Evolutionary conservation across 2,888 invertebrate genomes (phyloP).

Genomic region (Clitarchus hookeri): DNA sequence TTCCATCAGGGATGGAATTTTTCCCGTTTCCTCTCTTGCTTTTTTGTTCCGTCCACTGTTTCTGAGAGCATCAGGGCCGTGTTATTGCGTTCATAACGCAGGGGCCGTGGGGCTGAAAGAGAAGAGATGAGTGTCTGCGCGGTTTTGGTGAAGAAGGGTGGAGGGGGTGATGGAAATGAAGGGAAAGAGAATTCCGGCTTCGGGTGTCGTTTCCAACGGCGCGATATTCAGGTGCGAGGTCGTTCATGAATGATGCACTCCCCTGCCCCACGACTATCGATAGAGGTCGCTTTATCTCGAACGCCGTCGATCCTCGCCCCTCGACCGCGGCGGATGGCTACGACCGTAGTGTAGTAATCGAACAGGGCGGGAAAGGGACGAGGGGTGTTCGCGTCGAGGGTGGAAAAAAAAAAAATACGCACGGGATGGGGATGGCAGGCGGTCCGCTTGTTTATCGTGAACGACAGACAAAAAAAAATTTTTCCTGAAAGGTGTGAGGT

Average conservation of each 20-base stretch:
- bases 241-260: slow-evolving; percentile 14
- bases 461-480: neutral
- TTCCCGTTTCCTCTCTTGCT: neutral
- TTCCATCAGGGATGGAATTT: neutral
- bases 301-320: neutral
- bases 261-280: slow-evolving; percentile 1
- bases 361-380: neutral
- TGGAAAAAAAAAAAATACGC: too few relatives aligned
- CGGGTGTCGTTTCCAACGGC: slow-evolving; percentile 2
- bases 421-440: neutral
- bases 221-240: neutral
- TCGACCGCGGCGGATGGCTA: neutral
- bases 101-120: neutral
- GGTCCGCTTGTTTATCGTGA: neutral
- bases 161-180: neutral
- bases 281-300: neutral
- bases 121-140: too few relatives aligned
- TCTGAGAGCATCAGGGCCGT: neutral
- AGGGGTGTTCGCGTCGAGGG: neutral
- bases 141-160: neutral
- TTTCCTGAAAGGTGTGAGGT: neutral
- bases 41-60: neutral
- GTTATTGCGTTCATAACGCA: neutral
- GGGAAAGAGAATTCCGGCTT: neutral
- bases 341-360: neutral